Conservation (phyloP, 1,140 invertebrate species). For the Galendromus occidentalis region DNA sequence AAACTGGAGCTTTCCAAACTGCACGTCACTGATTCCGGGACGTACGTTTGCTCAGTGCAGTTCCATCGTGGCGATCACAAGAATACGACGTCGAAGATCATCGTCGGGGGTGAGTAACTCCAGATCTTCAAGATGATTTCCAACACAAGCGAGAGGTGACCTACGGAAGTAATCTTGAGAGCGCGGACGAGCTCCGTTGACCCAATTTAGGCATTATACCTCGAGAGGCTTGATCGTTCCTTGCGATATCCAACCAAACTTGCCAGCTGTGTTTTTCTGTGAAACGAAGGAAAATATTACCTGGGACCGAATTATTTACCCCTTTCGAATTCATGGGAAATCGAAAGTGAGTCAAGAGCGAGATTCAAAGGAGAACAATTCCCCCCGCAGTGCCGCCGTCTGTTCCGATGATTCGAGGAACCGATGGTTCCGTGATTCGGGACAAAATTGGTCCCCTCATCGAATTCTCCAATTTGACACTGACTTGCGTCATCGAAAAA, state of each 20-base stretch:
- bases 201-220: no score
- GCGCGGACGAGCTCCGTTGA: no score
- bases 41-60: constrained; percentile 4
- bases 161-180: no score
- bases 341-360: no score
- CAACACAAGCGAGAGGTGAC: no score
- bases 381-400: constrained; percentile 11
- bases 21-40: neutral
- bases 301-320: no score
- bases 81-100: constrained; percentile 1
- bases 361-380: no score
- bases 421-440: neutral
- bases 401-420: neutral
- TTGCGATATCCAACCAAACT: no score
- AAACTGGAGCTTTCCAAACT: neutral
- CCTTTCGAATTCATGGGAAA: no score
- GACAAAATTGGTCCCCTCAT: neutral
- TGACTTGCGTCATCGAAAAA: neutral
- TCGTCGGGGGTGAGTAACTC: neutral
- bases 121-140: neutral
- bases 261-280: no score
- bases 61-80: constrained; percentile 8
- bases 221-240: no score
- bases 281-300: no score
- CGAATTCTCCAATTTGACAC: neutral